A percentile compares a stretch with the other conserved stretches of the same genome.
Conservation (phyloP, 2,888 invertebrate genomes). For the Polymixis flavicincta region DNA sequence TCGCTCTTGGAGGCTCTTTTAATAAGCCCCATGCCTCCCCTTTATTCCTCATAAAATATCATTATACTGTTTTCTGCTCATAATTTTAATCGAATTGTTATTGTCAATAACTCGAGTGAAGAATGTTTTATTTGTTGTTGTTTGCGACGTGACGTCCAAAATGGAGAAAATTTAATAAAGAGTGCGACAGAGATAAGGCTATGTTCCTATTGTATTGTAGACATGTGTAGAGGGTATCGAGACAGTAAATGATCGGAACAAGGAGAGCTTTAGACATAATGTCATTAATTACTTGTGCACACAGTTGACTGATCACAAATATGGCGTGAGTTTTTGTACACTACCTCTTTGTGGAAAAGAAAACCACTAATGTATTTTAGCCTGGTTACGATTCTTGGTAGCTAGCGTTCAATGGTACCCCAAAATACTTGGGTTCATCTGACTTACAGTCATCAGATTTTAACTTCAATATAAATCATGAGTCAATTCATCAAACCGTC, state of each 20-base stretch:
- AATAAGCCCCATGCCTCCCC: background rate
- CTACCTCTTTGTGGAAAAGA: background rate
- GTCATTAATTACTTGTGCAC: constrained; percentile 33
- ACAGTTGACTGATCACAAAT: constrained; percentile 22
- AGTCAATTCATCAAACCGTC: too few relatives aligned
- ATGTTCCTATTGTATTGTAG: background rate
- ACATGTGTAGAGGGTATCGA: background rate
- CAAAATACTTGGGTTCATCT: background rate
- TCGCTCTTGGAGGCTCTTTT: constrained; percentile 6
- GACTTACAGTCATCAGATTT: background rate
- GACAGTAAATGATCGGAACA: constrained; percentile 9
- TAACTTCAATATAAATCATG: background rate
- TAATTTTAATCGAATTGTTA: constrained; percentile 29
- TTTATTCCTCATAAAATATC: constrained; percentile 24
- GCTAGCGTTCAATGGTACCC: constrained; percentile 3
- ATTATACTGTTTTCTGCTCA: constrained; percentile 17
- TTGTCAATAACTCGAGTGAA: constrained; percentile 41
- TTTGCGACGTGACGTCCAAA: constrained; percentile 22
- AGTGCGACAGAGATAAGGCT: background rate
- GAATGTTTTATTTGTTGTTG: constrained; percentile 48
- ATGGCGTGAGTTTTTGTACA: constrained; percentile 3
- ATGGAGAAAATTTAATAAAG: constrained; percentile 1
- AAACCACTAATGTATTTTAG: background rate
- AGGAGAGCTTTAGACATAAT: background rate
- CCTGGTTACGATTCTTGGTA: background rate